phyloP scores from a whole-genome alignment of 2,888 invertebrate genomes.

The Drosophila algonquin region DNA sequence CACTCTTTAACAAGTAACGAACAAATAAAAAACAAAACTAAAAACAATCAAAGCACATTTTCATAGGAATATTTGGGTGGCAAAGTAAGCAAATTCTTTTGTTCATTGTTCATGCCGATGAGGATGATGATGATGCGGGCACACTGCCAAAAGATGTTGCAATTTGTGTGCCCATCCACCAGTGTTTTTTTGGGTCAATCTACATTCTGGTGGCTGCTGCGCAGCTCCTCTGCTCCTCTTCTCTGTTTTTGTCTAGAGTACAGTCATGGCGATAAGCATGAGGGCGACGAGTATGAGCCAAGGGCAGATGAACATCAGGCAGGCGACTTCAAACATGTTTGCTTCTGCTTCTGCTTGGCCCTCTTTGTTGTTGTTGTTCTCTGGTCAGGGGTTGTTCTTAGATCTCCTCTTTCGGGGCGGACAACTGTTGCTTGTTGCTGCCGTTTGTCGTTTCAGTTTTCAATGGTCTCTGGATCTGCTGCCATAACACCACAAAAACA shows the following conservation, averaged over 20 bases:
- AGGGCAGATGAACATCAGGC: slow-evolving; percentile 88
- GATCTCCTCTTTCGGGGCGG: not conserved
- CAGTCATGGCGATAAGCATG: slow-evolving; percentile 88
- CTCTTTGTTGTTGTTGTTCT: not conserved
- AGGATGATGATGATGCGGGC: slow-evolving; percentile 63
- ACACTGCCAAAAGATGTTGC: slow-evolving; percentile 74
- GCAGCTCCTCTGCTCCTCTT: slow-evolving; percentile 7
- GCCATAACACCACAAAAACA: not conserved
- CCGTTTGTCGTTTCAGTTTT: not conserved
- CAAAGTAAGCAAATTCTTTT: slow-evolving; percentile 27
- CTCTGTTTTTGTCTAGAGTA: slow-evolving; percentile 83
- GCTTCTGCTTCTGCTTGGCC: slow-evolving; percentile 1
- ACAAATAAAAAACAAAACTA: slow-evolving; percentile 9
- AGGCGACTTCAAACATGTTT: slow-evolving; percentile 84
- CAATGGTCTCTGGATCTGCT: not conserved
- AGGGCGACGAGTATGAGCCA: slow-evolving; percentile 88
- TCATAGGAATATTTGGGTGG: slow-evolving; percentile 57
- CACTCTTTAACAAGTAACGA: slow-evolving; percentile 16
- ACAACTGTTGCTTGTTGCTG: not conserved
- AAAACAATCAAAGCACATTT: slow-evolving; percentile 52
- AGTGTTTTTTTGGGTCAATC: not conserved
- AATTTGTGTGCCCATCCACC: slow-evolving; percentile 63
- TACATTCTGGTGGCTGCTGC: slow-evolving; percentile 31
- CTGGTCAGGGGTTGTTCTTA: not conserved
- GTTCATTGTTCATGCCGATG: slow-evolving; percentile 23